Evolutionary conservation across 2,797 vertebrate genomes (phyloP), one percentile per base, ranked within the genome.

Genomic region (Hyperoplus immaculatus): DNA sequence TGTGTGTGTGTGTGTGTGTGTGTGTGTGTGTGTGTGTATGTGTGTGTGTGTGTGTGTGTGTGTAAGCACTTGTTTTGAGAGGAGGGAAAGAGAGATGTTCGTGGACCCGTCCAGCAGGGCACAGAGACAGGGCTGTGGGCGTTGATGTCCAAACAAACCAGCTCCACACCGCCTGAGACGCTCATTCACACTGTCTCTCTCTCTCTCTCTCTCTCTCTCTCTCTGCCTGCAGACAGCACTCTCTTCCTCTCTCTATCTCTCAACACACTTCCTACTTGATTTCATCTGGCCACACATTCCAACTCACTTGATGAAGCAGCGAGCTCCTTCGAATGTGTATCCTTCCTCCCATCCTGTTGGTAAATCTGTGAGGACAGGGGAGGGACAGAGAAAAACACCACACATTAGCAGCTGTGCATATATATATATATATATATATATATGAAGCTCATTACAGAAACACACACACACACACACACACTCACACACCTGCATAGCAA

Each of bases 271-370:
- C 42, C 14, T 53, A 29, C 13, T 56, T 29, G 53, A 11, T 15
- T 12, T 12, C 13, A 43, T 43, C 10, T 2, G 6, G 0, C 13
- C 47, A 43, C 63, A 56, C 72, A 84, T 77, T 77, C 69, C 43
- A 64, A 95, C 97, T 98, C 96, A 99, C 97, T 99, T 98, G 94
- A 99, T 97, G 94, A 98, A 99, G 85, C 98, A 99, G 91, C 97
- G 96, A 80, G 97, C 97, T 83, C 97, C 97, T 92, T 99, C 97
- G 78, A 99, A 99, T 13, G 97, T 98, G 83, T 96, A 99, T 16
- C 97, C 97, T 95, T 99, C 97, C 88, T 99, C 97, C 97, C 97
- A 99, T 83, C 97, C 97, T 64, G 97, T 97, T 49, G 97, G 97
- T 92, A 99, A 93, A 95, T 99, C 97, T 99, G 95, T 1, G 61